Conservation (phyloP, 2,888 invertebrate genomes). For the Drosophila seclusa region DNA sequence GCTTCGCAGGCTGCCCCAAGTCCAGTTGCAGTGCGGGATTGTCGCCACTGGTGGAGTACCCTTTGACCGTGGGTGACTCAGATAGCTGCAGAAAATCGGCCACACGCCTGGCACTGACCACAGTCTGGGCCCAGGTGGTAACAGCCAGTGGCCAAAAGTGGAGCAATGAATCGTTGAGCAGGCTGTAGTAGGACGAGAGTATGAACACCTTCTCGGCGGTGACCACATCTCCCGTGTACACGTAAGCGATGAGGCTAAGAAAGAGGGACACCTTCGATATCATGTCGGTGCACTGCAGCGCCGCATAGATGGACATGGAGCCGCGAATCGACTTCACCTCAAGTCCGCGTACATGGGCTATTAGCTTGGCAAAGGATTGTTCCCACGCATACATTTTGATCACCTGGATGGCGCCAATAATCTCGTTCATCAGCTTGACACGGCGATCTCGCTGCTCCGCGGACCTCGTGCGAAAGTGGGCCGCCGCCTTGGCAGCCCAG, state of each 20-base stretch:
- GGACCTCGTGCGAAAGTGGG: slow-evolving; percentile 88
- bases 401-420: slow-evolving; percentile 92
- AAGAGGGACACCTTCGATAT: slow-evolving; percentile 92
- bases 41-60: slow-evolving; percentile 53
- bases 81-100: slow-evolving; percentile 87
- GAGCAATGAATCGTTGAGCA: slow-evolving; percentile 90
- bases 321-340: slow-evolving; percentile 87
- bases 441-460: slow-evolving; percentile 91
- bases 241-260: slow-evolving; percentile 89
- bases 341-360: slow-evolving; percentile 89
- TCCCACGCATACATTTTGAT: slow-evolving; percentile 97
- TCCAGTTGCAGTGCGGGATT: slow-evolving; percentile 70
- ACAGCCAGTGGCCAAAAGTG: slow-evolving; percentile 92
- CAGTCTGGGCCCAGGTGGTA: slow-evolving; percentile 90
- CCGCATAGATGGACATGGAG: slow-evolving; percentile 84
- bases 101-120: slow-evolving; percentile 90
- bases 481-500: slow-evolving; percentile 89
- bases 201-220: slow-evolving; percentile 92
- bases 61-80: slow-evolving; percentile 61
- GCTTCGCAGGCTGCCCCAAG: slow-evolving; percentile 54
- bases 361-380: slow-evolving; percentile 90
- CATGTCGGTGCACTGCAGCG: slow-evolving; percentile 86
- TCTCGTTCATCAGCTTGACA: slow-evolving; percentile 95
- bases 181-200: slow-evolving; percentile 92
- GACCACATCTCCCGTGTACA: slow-evolving; percentile 87